Base-by-base conservation (phyloP, 2,888 invertebrate species). In the Panorpa germanica region DNA sequence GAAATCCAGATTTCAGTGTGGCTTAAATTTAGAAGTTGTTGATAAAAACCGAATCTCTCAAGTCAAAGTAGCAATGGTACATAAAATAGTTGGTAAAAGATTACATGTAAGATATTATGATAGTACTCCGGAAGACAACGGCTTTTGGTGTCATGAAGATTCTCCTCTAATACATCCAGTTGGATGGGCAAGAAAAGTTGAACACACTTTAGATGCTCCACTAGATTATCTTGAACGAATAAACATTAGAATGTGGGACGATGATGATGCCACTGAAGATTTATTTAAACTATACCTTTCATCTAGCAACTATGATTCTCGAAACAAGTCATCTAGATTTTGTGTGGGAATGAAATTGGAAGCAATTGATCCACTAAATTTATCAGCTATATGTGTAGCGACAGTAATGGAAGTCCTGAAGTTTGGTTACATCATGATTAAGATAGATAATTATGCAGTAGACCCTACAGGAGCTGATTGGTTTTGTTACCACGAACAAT, bases 91-190 rank as follows among this genome's bases (percentile, higher is more conserved):
- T 18, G 95, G 95, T 2, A 90, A 91, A 49, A 65, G 95, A 31
- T 63, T 96, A 34, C 82, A 86, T 43, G 71, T 96, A 2, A 75
- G 77, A 43, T 95, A 95, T 54, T 86, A 78, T 41, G 83, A 86
- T 43, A 71, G 78, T 35, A 63, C 71, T 8, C 65, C 70, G 0
- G 74, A 76, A 38, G 82, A 83, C 45, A 73, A 73, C 40, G 82
- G 90, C 4, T 95, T 96, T 52, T 96, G 93, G 93, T 93, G 91
- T 48, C 93, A 95, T 41, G 88, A 91, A 53, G 82, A 85, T 48
- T 91, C 93, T 0, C 83, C 88, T 0, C 61, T 95, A 8, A 78
- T 96, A 38, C 95, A 95, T 53, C 90, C 88, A 1, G 83, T 91
- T 2, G 91, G 93, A n/a, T 93, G 96, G 95, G 86, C 95, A 0